phyloP scores from a whole-genome alignment of 1,140 invertebrate genomes.

The Plectrocnemia conspersa region DNA sequence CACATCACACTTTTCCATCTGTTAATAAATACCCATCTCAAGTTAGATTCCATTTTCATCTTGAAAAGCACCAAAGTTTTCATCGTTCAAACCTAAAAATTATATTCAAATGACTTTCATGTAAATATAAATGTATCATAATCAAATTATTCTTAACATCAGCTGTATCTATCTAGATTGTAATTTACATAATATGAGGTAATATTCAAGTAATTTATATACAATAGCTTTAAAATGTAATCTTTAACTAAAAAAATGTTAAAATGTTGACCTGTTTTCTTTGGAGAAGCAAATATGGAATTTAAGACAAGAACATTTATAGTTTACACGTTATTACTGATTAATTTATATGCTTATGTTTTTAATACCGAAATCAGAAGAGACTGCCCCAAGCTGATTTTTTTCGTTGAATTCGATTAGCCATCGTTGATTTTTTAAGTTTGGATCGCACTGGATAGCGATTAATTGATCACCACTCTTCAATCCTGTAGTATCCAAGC shows the following conservation, averaged over 20 bases:
- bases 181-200: not conserved
- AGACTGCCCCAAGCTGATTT: constrained; percentile 21
- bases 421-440: constrained; percentile 22
- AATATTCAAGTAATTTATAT: no score
- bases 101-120: not conserved
- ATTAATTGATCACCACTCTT: constrained; percentile 21
- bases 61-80: not conserved
- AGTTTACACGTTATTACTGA: no score
- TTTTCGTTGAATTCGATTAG: constrained; percentile 22
- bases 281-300: no score
- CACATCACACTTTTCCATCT: not conserved
- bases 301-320: no score
- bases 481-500: constrained; percentile 26
- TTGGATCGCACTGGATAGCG: constrained; percentile 12
- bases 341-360: not conserved
- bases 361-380: constrained; percentile 14
- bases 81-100: not conserved
- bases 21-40: no score
- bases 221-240: no score
- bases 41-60: not conserved
- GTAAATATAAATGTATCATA: no score
- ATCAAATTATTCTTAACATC: no score
- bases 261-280: no score
- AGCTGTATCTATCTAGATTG: no score
- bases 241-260: no score